phyloP scores from a whole-genome alignment of 1,140 invertebrate genomes.

The Eufriesea mexicana region DNA sequence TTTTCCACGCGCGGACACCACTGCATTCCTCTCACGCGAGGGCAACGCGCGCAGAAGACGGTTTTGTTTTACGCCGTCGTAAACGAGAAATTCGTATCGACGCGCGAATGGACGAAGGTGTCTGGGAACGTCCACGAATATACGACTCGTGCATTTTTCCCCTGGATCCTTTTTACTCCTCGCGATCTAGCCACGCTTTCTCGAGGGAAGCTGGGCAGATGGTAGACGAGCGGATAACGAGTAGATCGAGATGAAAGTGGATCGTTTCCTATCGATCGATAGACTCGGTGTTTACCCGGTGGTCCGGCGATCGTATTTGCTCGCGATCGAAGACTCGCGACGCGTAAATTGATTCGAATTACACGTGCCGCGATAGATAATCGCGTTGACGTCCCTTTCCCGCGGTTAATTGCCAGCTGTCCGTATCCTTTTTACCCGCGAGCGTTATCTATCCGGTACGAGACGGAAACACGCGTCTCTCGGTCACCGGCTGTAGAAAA shows the following conservation, averaged over 20 bases:
- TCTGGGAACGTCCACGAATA: conserved; percentile 28
- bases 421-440: not conserved
- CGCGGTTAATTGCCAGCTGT: not conserved
- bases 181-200: not conserved
- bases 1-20: conserved; percentile 43
- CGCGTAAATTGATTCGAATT: not conserved
- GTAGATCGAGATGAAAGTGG: conserved; percentile 8
- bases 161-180: not conserved
- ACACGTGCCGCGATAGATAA: not conserved
- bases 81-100: conserved; percentile 65
- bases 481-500: no score
- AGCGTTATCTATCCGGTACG: no score
- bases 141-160: not conserved
- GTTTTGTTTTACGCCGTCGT: conserved; percentile 67
- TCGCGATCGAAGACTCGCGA: not conserved
- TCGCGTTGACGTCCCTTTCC: not conserved
- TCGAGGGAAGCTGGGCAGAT: not conserved
- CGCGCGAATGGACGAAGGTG: conserved; percentile 28
- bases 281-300: no score
- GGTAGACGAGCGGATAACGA: not conserved
- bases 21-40: conserved; percentile 58
- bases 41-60: conserved; percentile 1
- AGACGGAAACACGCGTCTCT: no score
- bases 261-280: not conserved
- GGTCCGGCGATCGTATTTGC: no score